Conservation (phyloP, 2,113 vertebrate species). For the Sinocyclocheilus maitianheensis region DNA sequence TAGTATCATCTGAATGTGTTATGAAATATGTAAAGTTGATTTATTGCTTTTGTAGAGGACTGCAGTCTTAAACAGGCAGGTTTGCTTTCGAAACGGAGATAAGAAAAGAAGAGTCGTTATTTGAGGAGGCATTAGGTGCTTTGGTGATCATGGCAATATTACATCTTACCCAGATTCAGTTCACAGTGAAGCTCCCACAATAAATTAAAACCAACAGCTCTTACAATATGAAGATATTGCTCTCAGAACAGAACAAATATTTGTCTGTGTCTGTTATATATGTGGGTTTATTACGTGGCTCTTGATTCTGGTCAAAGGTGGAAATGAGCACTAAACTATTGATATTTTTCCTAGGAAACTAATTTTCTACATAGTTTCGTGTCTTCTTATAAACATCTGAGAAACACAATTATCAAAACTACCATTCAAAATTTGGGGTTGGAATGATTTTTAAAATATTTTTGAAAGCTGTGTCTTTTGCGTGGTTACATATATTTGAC, state of each 20-base stretch:
- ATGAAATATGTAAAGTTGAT: constrained; percentile 23
- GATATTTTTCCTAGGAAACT: not conserved
- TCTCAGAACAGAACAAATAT: constrained; percentile 15
- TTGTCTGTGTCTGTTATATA: not conserved
- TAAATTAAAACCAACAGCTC: not conserved
- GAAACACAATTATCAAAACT: not conserved
- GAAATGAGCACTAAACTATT: not conserved
- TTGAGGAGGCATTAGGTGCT: constrained; percentile 7
- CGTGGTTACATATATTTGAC: not conserved
- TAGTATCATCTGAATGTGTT: not conserved
- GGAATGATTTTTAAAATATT: not conserved
- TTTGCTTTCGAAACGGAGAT: not conserved
- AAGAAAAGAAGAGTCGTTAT: constrained; percentile 6
- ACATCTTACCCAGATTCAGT: not conserved
- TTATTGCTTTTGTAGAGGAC: not conserved
- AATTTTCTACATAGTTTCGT: not conserved
- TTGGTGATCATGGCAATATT: constrained; percentile 1
- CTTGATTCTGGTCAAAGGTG: not conserved
- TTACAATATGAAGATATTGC: not conserved
- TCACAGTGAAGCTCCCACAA: not conserved
- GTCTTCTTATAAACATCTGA: not conserved
- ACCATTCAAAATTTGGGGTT: not conserved
- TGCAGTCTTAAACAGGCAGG: not conserved
- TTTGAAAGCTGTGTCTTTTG: not conserved
- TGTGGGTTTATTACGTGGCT: not conserved